phyloP scores from a whole-genome alignment of 2,888 invertebrate species.

The Nesidiocoris tenuis region DNA sequence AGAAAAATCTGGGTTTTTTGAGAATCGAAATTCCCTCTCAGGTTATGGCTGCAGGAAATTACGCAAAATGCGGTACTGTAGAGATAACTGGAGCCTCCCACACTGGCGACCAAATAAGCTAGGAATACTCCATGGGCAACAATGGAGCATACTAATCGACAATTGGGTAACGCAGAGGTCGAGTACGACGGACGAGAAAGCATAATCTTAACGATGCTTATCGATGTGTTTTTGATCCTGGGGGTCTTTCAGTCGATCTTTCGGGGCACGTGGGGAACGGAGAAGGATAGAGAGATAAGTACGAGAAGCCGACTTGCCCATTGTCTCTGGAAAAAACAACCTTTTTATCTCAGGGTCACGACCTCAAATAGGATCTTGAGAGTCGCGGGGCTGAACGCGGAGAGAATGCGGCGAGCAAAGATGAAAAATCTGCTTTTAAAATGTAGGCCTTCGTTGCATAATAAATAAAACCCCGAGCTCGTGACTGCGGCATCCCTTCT shows the following conservation, averaged over 20 bases:
- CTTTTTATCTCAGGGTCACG: constrained; percentile 34
- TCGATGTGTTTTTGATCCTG: constrained; percentile 23
- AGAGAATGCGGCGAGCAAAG: too few species aligned
- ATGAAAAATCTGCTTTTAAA: background rate
- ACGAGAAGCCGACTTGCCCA: constrained; percentile 9
- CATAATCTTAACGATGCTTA: constrained; percentile 33
- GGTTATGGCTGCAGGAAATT: constrained; percentile 1
- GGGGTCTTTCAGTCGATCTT: constrained; percentile 6
- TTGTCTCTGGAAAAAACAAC: constrained; percentile 28
- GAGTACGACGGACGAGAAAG: constrained; percentile 28
- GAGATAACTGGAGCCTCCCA: constrained; percentile 39
- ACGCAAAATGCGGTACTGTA: constrained; percentile 15
- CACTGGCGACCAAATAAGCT: constrained; percentile 6
- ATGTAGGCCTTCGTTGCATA: background rate
- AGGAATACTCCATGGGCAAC: background rate
- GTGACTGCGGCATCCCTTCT: too few species aligned
- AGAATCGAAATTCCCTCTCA: background rate
- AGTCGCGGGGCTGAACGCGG: background rate
- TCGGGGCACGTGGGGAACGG: too few species aligned
- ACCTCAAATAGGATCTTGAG: constrained; percentile 22
- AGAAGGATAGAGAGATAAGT: background rate
- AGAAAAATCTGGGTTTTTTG: background rate
- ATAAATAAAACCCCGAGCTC: background rate
- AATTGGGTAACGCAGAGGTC: constrained; percentile 42
- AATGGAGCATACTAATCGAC: constrained; percentile 42